Base-by-base conservation (phyloP, 64 coral and sea anemone genomes). In the Hydrozoanthus tunicans region DNA sequence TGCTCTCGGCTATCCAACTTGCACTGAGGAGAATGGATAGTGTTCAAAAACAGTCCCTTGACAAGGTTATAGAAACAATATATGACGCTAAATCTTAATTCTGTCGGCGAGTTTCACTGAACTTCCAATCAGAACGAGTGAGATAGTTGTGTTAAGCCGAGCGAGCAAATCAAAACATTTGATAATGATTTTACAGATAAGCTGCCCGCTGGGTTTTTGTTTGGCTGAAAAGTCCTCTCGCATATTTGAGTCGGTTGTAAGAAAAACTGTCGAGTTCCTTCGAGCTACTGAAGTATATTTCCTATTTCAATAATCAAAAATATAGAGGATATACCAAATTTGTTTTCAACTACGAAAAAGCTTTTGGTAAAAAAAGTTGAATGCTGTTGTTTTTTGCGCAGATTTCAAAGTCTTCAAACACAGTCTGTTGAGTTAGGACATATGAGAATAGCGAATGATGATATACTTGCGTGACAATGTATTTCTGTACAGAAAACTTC, bases 251-350 rank as follows among this genome's bases (percentile, higher is more conserved):
- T 82, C 51, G 4, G 11, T 27, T 52, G 5, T 58, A 5, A 25
- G 55, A 64, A 88, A 60, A 74, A 74, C 84, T 88, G 84, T 88
- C 60, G 84, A 20, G 84, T 75, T 88, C 74, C 53, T 88, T 4
- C 7, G 8, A 27, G 69, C 84, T 58, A 88, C 13, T 3, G 9
- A 6, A 17, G 58, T 74, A 59, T 23, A 58, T 56, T 88, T 74
- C 14, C 5, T 13, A 23, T 43, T 57, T 51, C 27, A 88, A 73
- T 26, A 75, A 7, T 12, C 3, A 12, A 51, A 61, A 43, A 73
- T 24, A 26, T 51, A 12, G 12, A 60, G 74, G 53, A 20, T 75
- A 9, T 74, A 17, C 43, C 3, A 59, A 88, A 60, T 43, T 25
- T 58, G 3, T 57, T 73, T 74, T 43, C n/a, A 88, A 43, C 20